phyloP scores from a whole-genome alignment of 2,888 invertebrate species.

The Thysanoteuthis rhombus region DNA sequence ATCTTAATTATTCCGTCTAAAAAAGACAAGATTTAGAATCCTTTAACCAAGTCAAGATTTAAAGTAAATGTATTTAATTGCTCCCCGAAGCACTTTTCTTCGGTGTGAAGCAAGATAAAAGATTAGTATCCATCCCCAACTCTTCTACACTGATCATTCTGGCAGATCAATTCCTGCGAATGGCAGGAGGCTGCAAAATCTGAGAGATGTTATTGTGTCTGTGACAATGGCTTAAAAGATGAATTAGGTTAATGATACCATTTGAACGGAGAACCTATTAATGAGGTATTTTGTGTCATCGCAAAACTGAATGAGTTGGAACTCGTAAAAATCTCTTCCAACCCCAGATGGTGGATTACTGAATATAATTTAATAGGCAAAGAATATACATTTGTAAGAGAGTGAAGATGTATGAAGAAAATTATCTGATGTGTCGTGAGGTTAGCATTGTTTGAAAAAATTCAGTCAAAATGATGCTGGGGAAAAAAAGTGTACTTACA shows the following conservation, averaged over 20 bases:
- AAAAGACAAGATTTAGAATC: neutral
- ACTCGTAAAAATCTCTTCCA: neutral
- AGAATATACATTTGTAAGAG: neutral
- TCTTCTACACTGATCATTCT: neutral
- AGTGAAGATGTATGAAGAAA: neutral
- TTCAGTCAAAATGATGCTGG: neutral
- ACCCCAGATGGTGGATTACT: neutral
- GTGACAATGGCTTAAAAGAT: neutral
- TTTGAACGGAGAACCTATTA: neutral
- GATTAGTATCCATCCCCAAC: neutral
- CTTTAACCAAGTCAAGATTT: neutral
- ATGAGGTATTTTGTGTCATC: neutral
- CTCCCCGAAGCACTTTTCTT: neutral
- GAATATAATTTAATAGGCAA: conserved; percentile 1
- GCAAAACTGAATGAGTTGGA: neutral
- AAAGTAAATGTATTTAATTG: neutral
- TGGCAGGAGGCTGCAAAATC: neutral
- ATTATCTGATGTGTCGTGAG: neutral
- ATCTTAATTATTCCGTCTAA: neutral
- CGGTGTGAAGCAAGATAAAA: neutral
- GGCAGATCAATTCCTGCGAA: neutral
- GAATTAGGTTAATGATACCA: conserved; percentile 12
- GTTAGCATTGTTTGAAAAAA: neutral
- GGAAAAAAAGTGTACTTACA: too few species aligned
- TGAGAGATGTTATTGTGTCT: neutral